Evolutionary conservation across 2,113 vertebrate genomes (phyloP), one percentile per base, ranked within the genome.

Genomic region (Chlamydotis undulata): DNA sequence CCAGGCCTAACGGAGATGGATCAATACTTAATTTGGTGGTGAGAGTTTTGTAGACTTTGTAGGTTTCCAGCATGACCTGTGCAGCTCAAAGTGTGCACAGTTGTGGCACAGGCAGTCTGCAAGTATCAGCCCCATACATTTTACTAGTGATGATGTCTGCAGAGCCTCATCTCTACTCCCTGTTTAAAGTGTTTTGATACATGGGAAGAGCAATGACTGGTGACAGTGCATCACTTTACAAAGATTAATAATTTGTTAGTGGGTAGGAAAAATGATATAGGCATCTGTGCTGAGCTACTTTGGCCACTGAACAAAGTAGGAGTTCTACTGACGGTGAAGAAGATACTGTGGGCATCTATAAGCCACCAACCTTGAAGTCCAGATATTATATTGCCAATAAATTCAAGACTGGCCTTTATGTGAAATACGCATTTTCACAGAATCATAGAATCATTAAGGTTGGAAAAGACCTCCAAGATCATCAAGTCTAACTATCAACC

Each of bases 101-200:
- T 9, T 77, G 7, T 17, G 31, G 17, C 49, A 37, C 26, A 18
- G 19, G 19, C 9, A 15, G 21, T 33, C 25, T 81, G 33, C 22
- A 55, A 35, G 13, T 23, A 10, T 35, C 45, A 55, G 26, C 28
- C n/a, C 74, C 22, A 33, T 22, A 33, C 0, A 0, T 49, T 31
- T 74, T 49, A 57, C 19, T 11, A 59, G 6, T 18, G 52, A 11
- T 28, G 60, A 39, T 24, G 12, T 29, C 41, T 88, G 22, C 63
- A 87, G 39, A 31, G 10, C 29, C 35, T 76, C 41, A 12, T 41
- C 52, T 79, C 81, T 65, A 13, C 12, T 68, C 15, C 1, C 0
- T 57, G 3, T 26, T 85, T n/a, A 43, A 85, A 73, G 35, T 45
- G 19, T 50, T 43, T 69, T 31, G 14, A 14, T 63, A 23, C 24